These are phyloP conservation scores for Aptenodytes forsteri DNA, from an alignment of 2,113 vertebrate genomes.

Conservation along the genomic window DNA sequence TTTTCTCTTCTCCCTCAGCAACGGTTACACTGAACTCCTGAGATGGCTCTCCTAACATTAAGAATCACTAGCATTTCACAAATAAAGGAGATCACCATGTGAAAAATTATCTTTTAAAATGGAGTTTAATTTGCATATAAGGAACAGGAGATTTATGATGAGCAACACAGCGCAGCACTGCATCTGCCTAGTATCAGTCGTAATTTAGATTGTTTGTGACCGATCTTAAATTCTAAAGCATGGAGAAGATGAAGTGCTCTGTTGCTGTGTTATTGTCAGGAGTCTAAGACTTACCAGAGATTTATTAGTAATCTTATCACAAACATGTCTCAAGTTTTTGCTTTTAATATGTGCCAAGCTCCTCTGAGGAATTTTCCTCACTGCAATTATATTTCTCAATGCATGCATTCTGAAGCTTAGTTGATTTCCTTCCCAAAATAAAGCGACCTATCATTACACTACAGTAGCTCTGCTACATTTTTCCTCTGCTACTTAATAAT, in stretches of 20 bases:
- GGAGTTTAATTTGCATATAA: slow-evolving; percentile 93
- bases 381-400: slow-evolving; percentile 86
- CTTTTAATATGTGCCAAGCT: slow-evolving; percentile 90
- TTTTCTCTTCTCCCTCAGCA: background rate
- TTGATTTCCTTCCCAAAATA: slow-evolving; percentile 88
- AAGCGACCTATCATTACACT: slow-evolving; percentile 84
- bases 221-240: slow-evolving; percentile 90
- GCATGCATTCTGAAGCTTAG: slow-evolving; percentile 80
- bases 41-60: slow-evolving; percentile 39
- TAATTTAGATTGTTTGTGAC: slow-evolving; percentile 90
- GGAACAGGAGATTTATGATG: slow-evolving; percentile 87
- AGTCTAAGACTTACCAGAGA: slow-evolving; percentile 87
- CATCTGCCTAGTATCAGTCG: slow-evolving; percentile 85
- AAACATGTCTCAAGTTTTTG: slow-evolving; percentile 92
- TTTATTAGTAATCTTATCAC: slow-evolving; percentile 95
- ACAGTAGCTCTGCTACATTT: slow-evolving; percentile 78
- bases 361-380: slow-evolving; percentile 85
- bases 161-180: slow-evolving; percentile 71
- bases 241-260: slow-evolving; percentile 84
- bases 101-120: slow-evolving; percentile 93
- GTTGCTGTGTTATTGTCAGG: slow-evolving; percentile 88
- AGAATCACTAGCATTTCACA: slow-evolving; percentile 72
- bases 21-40: background rate
- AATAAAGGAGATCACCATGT: slow-evolving; percentile 79
- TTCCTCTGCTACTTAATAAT: slow-evolving; percentile 92